A percentile compares a stretch with the other conserved stretches of the same genome.
Evolutionary conservation across 2,888 invertebrate genomes (phyloP).

Genomic region (Drosophila macrospina): DNA sequence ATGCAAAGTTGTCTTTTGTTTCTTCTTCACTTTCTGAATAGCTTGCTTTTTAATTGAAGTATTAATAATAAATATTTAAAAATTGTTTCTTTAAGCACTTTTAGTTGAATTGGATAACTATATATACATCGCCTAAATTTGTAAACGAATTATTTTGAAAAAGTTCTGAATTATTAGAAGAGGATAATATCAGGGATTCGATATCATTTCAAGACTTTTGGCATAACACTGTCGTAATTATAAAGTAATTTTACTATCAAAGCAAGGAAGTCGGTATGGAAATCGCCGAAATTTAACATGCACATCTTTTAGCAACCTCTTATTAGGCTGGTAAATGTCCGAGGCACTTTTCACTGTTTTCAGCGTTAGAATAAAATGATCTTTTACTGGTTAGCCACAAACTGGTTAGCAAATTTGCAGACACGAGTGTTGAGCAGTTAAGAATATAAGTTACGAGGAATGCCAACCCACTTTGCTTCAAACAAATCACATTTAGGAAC

Average conservation of each 20-base stretch:
- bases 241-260: background rate
- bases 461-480: constrained; percentile 77
- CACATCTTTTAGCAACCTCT: constrained; percentile 28
- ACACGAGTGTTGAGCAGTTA: background rate
- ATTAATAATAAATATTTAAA: too few species aligned
- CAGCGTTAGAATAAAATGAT: constrained; percentile 10
- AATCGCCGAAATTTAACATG: constrained; percentile 6
- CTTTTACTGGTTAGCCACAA: constrained; percentile 37
- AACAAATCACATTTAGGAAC: constrained; percentile 75
- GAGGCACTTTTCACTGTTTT: constrained; percentile 14
- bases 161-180: too few species aligned
- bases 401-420: constrained; percentile 15
- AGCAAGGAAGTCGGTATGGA: background rate
- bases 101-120: too few species aligned
- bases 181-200: too few species aligned
- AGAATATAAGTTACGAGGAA: background rate
- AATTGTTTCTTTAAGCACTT: too few species aligned
- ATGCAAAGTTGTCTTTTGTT: too few species aligned
- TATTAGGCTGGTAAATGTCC: constrained; percentile 40
- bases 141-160: too few species aligned
- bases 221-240: background rate
- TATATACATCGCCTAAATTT: too few species aligned
- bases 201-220: background rate
- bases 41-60: too few species aligned
- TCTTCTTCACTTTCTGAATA: too few species aligned